Conservation (phyloP, 1,140 invertebrate genomes). For the Leptinotarsa texana region DNA sequence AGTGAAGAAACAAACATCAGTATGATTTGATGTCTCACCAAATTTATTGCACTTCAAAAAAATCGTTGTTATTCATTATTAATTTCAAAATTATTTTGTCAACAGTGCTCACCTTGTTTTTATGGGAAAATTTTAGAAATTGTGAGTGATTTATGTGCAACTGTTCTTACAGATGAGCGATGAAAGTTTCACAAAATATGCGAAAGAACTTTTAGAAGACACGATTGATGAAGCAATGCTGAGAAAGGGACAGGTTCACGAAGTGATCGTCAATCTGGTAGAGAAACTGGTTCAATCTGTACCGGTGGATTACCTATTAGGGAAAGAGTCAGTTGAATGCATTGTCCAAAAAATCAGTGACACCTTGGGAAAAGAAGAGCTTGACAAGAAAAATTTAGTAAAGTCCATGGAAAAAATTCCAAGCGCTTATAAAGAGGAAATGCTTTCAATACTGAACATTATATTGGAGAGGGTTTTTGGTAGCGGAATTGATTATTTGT, state of each 20-base stretch:
- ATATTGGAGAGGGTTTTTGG: conserved; percentile 45
- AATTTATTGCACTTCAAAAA: no score
- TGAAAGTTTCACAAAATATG: conserved; percentile 30
- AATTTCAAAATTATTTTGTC: no score
- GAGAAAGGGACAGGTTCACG: conserved; percentile 30
- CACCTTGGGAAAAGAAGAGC: conserved; percentile 19
- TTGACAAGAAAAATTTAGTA: conserved; percentile 36
- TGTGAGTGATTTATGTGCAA: background rate
- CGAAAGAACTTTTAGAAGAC: conserved; percentile 40
- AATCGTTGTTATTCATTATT: no score
- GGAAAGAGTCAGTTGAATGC: conserved; percentile 26
- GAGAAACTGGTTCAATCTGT: conserved; percentile 35
- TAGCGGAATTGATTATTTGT: conserved; percentile 44
- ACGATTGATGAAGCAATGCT: conserved; percentile 36
- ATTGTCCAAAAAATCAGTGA: conserved; percentile 30
- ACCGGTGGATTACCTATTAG: conserved; percentile 31
- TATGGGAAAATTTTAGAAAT: background rate
- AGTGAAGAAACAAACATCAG: no score
- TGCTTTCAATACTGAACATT: conserved; percentile 36
- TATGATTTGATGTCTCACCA: no score
- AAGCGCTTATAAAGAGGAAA: conserved; percentile 30
- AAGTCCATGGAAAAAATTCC: conserved; percentile 33
- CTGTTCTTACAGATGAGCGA: conserved; percentile 30
- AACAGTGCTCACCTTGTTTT: background rate
- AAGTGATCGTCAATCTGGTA: conserved; percentile 37